Conservation (phyloP, 2,797 vertebrate species). For the Dendrocincla fuliginosa region DNA sequence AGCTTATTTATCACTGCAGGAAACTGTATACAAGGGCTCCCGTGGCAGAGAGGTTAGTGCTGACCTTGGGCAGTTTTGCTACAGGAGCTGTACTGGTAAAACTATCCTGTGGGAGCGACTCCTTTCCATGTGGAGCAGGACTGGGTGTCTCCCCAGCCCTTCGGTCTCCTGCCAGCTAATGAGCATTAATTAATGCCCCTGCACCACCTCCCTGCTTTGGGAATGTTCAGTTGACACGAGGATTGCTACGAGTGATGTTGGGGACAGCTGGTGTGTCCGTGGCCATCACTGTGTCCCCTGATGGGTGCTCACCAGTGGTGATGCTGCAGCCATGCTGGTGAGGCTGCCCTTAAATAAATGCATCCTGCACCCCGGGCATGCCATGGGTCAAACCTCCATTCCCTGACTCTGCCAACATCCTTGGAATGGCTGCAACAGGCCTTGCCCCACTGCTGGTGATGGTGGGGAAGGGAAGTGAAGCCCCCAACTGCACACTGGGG, state of each 20-base stretch:
- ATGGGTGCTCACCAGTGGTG: not conserved
- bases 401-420: not conserved
- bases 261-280: not conserved
- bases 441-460: rapidly evolving
- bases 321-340: rapidly evolving
- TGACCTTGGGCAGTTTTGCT: slow-evolving; percentile 56
- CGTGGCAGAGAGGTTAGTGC: not conserved
- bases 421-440: rapidly evolving
- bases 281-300: not conserved
- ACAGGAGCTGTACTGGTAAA: not conserved
- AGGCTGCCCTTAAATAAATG: not conserved
- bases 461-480: not conserved
- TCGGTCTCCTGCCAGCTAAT: not conserved
- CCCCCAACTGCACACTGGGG: rapidly evolving
- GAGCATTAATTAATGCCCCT: not conserved
- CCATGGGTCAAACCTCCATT: rapidly evolving
- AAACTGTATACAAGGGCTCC: not conserved
- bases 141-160: rapidly evolving
- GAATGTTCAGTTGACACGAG: rapidly evolving
- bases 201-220: not conserved
- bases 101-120: not conserved
- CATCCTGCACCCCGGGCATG: rapidly evolving
- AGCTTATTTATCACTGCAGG: slow-evolving; percentile 16
- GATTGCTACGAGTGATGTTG: not conserved
- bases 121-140: rapidly evolving